Conservation (phyloP, 2,888 invertebrate species). For the Bhutanitis thaidina region DNA sequence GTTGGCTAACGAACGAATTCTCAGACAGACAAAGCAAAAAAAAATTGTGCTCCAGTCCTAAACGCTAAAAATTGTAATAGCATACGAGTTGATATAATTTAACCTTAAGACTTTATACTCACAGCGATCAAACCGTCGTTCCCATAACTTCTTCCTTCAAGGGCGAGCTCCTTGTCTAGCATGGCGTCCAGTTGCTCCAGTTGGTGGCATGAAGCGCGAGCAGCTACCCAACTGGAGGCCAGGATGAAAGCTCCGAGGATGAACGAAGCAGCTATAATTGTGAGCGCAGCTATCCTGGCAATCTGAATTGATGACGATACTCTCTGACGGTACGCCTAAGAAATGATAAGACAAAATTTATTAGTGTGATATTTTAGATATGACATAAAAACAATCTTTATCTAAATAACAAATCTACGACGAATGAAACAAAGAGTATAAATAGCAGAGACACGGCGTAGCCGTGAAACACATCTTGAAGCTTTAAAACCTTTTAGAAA, state of each 20-base stretch:
- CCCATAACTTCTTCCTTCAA: slow-evolving; percentile 80
- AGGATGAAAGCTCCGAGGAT: slow-evolving; percentile 91
- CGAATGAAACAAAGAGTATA: too few relatives aligned
- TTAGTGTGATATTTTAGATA: too few relatives aligned
- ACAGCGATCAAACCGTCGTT: slow-evolving; percentile 86
- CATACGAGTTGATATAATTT: too few relatives aligned
- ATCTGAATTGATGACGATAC: slow-evolving; percentile 90
- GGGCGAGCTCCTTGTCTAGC: slow-evolving; percentile 84
- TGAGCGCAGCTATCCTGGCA: slow-evolving; percentile 90
- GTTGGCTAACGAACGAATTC: too few relatives aligned
- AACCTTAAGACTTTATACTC: slow-evolving; percentile 43
- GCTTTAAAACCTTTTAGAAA: too few relatives aligned
- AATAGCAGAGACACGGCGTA: too few relatives aligned
- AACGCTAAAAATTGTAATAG: too few relatives aligned
- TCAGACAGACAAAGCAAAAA: too few relatives aligned
- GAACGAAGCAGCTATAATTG: slow-evolving; percentile 89
- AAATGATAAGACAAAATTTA: slow-evolving; percentile 21
- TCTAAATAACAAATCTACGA: too few relatives aligned
- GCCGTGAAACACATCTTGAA: too few relatives aligned
- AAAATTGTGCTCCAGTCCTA: too few relatives aligned
- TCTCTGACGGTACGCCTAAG: slow-evolving; percentile 88
- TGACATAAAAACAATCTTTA: too few relatives aligned
- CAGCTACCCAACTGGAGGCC: slow-evolving; percentile 90
- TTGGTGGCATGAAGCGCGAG: slow-evolving; percentile 89
- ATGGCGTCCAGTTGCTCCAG: slow-evolving; percentile 84